Evolutionary conservation across 2,888 invertebrate genomes (phyloP), one percentile per base, ranked within the genome.

Genomic region (Gisinianus flammeolus): DNA sequence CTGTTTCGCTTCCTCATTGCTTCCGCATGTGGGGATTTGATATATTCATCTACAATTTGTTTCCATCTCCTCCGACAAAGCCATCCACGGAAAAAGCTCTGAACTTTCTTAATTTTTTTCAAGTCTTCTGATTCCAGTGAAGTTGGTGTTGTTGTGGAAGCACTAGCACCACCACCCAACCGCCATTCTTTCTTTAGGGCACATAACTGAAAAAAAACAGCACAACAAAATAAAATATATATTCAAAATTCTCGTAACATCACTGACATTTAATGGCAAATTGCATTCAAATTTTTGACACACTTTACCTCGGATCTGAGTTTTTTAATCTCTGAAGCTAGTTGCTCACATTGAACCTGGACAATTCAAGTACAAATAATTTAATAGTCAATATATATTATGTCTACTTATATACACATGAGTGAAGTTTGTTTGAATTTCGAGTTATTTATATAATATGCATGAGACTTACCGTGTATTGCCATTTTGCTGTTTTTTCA

Each of bases 21-120:
- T 87, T 96, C 95, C 0, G 96, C 96, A 86, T 96, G 96, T 0
- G 96, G 96, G 80, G 95, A 95, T 86, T 94, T 94, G 86, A 96
- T 96, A 87, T 96, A 96, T 86, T 96, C 94, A 85, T 96, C 95
- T 24, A 96, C 96, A 77, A 96, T 96, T 87, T 95, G 95, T 87
- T 96, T 96, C 96, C 96, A 96, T 62, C 96, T 89, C 10, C 96
- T 89, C 16, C 96, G 90, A 87, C 96, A 96, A 76, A 96, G 87
- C 96, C 96, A 96, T 16, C 96, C 96, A 6, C 96, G 91, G 88
- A 96, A 96, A 88, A 96, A 96, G 86, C 95, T 95, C 89, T 96
- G 92, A 22, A 90, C 90, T 86, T 90, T 90, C 87, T 95, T 95
- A 83, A 96, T 95, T 88, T 96, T 96, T 81, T 91, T 90, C 80